A percentile compares a stretch with the other conserved stretches of the same genome.
Evolutionary conservation across 2,888 invertebrate species (phyloP).

Genomic region (Vannuccia rotundouncinata): DNA sequence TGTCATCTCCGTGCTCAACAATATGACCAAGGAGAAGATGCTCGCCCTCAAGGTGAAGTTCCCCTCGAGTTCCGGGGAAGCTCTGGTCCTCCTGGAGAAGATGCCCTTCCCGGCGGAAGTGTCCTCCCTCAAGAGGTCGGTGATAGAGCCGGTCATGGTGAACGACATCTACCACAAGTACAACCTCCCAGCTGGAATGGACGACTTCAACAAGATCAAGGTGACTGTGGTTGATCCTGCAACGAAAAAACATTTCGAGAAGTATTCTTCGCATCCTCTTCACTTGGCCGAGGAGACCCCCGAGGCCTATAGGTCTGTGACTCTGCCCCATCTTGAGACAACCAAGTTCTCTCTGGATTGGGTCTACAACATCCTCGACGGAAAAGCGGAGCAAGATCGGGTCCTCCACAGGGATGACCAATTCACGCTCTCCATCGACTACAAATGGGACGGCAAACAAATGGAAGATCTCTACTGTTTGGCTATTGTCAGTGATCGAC

Average conservation of each 20-base stretch:
- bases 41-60: too few relatives aligned
- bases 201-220: conserved; percentile 52
- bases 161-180: conserved; percentile 40
- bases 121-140: background rate
- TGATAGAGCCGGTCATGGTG: too few relatives aligned
- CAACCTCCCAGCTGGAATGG: background rate
- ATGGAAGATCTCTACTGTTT: conserved; percentile 74
- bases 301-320: conserved; percentile 70
- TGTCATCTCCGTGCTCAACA: too few relatives aligned
- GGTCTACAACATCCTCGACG: conserved; percentile 90
- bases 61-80: too few relatives aligned
- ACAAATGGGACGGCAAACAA: conserved; percentile 83
- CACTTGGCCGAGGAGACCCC: conserved; percentile 77
- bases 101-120: background rate
- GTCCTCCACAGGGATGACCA: conserved; percentile 74
- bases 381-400: conserved; percentile 78
- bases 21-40: too few relatives aligned
- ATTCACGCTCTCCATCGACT: conserved; percentile 81
- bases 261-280: conserved; percentile 69
- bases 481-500: conserved; percentile 67
- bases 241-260: conserved; percentile 79
- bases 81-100: background rate
- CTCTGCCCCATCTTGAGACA: conserved; percentile 66
- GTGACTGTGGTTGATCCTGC: conserved; percentile 85
- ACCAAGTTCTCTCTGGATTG: conserved; percentile 61